Evolutionary conservation across 1,140 invertebrate species (phyloP), one percentile per base, ranked within the genome.

Genomic region (Musca domestica): DNA sequence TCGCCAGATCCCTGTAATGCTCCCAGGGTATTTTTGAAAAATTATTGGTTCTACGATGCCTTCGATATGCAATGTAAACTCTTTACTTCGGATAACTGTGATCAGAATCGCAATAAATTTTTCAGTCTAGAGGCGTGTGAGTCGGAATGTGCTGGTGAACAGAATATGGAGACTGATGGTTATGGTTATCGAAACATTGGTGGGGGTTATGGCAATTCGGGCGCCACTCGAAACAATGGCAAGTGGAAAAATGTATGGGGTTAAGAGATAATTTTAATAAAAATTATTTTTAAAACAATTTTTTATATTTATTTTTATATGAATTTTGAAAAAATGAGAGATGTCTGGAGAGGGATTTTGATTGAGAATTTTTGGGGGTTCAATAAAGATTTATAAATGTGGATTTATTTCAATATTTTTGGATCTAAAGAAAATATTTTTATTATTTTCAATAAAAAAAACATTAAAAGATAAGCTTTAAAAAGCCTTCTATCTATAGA

Each of bases 11-110:
- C 63, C 0, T 80, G 77, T 48, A 12, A 76, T 17, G 72, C 70
- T 5, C 69, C 67, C 47, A 72, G 71, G 0, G 67, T 77, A 5
- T 66, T 72, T n/a, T 51, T 74, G 2, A 66, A 72, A 3, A 80
- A 80, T 25, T 80, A 64, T 64, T 80, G 77, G 77, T 80, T 77
- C 54, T 80, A 77, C 48, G 77, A 80, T 65, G 74, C 77, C 19
- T 74, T 76, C 0, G 73, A 75, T 67, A 73, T 70, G 46, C 68
- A 76, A 27, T 80, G 77, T 30, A 76, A 77, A 68, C 63, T 80
- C 34, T 80, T 80, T 20, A 80, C 77, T 15, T 72, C 77, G 12
- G 76, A 80, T 58, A 76, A 77, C 56, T 80, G 77, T 47, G 77
- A 80, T 67, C 67, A 72, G 22, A 80, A 80, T 49, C 71, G 52